phyloP scores from a whole-genome alignment of 2,888 invertebrate genomes.

The Electrophaes corylata region DNA sequence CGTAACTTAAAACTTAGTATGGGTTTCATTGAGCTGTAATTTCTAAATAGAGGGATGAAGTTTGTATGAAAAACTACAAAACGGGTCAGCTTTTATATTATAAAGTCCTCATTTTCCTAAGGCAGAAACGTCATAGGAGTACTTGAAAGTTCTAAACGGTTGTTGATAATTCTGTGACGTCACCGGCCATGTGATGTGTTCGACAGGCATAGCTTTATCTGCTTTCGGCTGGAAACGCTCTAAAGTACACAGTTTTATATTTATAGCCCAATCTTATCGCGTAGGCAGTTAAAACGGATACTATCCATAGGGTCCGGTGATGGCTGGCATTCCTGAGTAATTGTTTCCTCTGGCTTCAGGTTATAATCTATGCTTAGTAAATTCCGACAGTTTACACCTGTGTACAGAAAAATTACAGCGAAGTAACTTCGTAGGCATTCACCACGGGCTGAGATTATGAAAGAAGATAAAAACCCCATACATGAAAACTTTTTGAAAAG shows the following conservation, averaged over 20 bases:
- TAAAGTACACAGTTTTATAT: constrained; percentile 53
- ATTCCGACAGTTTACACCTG: constrained; percentile 9
- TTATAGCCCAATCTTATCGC: constrained; percentile 53
- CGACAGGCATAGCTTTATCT: constrained; percentile 56
- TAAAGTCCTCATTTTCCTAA: background rate
- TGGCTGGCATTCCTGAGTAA: constrained; percentile 36
- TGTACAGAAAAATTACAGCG: constrained; percentile 1
- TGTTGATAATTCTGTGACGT: constrained; percentile 53
- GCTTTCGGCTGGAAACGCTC: constrained; percentile 65
- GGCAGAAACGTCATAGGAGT: background rate
- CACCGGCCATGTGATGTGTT: constrained; percentile 52
- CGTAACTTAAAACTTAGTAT: too few relatives aligned
- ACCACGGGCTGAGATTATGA: background rate
- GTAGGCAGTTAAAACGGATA: constrained; percentile 41
- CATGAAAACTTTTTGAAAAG: too few relatives aligned
- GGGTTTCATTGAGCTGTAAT: too few relatives aligned
- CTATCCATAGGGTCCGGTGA: constrained; percentile 34
- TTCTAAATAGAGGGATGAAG: too few relatives aligned
- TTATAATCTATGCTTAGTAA: constrained; percentile 9
- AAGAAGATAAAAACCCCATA: too few relatives aligned
- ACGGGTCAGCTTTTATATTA: too few relatives aligned
- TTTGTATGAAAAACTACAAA: too few relatives aligned
- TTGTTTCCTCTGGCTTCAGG: constrained; percentile 28
- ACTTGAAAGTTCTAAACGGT: constrained; percentile 31
- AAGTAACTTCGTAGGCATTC: background rate